Conservation (phyloP, 2,888 invertebrate species). For the Scaeva pyrastri region DNA sequence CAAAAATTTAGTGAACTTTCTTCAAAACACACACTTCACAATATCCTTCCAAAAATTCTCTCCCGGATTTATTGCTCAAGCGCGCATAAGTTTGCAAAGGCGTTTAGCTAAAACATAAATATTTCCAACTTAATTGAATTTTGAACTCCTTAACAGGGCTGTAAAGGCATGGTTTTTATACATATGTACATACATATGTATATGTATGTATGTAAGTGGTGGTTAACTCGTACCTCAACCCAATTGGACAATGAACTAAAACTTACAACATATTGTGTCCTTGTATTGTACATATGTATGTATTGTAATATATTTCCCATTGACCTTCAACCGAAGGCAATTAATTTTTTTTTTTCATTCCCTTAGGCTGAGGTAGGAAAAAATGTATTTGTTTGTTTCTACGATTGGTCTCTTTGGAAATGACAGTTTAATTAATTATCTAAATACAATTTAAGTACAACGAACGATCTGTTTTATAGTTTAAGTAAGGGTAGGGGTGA, state of each 20-base stretch:
- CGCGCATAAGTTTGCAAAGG: neutral
- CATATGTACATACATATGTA: no score
- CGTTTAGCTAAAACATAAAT: constrained; percentile 11
- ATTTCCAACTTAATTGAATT: constrained; percentile 6
- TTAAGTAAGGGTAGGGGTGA: neutral
- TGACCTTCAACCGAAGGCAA: constrained; percentile 10
- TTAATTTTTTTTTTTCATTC: constrained; percentile 2
- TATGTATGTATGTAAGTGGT: no score
- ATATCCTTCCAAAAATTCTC: neutral
- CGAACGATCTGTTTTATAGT: neutral
- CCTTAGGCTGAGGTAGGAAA: neutral
- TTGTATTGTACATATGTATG: neutral
- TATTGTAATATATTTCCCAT: constrained; percentile 15
- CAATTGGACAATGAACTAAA: neutral
- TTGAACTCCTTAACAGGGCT: neutral
- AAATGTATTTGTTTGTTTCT: neutral
- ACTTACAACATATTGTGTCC: neutral
- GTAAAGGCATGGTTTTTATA: neutral
- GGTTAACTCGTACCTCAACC: no score
- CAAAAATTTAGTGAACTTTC: no score
- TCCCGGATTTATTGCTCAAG: constrained; percentile 13
- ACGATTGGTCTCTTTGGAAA: neutral
- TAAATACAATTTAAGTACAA: constrained; percentile 20
- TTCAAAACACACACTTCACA: no score
- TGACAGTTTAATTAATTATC: constrained; percentile 21